These are phyloP conservation scores for Phortica variegata DNA, from an alignment of 1,140 invertebrate genomes.

Conservation along the genomic window DNA sequence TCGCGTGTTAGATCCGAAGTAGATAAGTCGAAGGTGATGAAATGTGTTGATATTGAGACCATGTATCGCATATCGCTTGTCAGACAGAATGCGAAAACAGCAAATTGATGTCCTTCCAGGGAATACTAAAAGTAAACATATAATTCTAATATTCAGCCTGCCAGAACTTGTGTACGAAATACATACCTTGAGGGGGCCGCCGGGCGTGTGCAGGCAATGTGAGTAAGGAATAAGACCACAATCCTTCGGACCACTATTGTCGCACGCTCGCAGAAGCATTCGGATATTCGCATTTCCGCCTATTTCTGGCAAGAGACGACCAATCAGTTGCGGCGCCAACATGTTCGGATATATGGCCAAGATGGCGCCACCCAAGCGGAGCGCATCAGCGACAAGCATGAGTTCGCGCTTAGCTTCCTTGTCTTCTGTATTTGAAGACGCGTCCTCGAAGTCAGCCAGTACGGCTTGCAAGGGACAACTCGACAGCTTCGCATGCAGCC, in stretches of 20 bases:
- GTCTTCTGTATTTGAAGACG: conserved; percentile 79
- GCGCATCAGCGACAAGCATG: conserved; percentile 90
- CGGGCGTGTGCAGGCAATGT: conserved; percentile 95
- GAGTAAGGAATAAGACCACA: conserved; percentile 90
- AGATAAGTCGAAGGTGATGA: conserved; percentile 96
- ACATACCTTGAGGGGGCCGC: conserved; percentile 88
- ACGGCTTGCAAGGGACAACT: conserved; percentile 94
- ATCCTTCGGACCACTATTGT: conserved; percentile 79
- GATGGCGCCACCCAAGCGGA: conserved; percentile 88
- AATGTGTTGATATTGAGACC: conserved; percentile 94
- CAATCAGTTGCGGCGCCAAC: conserved; percentile 92
- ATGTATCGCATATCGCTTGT: conserved; percentile 92
- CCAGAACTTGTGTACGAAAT: background rate
- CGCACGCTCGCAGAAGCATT: conserved; percentile 86
- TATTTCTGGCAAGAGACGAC: conserved; percentile 90
- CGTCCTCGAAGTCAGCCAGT: conserved; percentile 94
- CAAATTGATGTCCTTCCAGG: conserved; percentile 95
- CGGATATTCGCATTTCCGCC: conserved; percentile 75
- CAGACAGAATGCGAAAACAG: conserved; percentile 90
- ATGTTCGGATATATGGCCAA: conserved; percentile 90
- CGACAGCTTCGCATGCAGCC: conserved; percentile 93
- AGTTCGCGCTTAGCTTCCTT: conserved; percentile 85
- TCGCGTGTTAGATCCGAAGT: conserved; percentile 90
- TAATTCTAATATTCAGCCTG: background rate
- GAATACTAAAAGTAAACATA: conserved; percentile 72